phyloP scores from a whole-genome alignment of 2,797 vertebrate species.

The Leptoclinus maculatus region DNA sequence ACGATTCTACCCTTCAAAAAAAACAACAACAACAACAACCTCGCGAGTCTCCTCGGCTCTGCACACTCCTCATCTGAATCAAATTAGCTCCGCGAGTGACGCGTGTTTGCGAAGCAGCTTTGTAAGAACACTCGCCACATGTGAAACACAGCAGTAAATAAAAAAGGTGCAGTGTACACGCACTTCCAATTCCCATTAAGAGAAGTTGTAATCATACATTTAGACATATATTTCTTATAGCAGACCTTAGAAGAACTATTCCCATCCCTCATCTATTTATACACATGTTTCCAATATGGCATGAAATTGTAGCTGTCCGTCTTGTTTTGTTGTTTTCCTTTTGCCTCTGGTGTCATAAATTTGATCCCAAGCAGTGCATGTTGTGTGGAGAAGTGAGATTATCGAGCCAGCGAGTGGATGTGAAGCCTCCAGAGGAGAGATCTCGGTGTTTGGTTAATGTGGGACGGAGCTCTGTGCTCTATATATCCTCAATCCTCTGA shows the following conservation, averaged over 20 bases:
- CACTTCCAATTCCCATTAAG: not conserved
- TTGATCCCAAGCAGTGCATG: conserved; percentile 43
- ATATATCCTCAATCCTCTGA: conserved; percentile 62
- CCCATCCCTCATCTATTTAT: too few species aligned
- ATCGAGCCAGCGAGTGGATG: conserved; percentile 26
- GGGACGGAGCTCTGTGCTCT: conserved; percentile 61
- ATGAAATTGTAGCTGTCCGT: conserved; percentile 17
- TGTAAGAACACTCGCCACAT: conserved; percentile 18
- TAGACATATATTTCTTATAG: not conserved
- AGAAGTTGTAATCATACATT: not conserved
- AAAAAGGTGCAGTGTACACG: not conserved
- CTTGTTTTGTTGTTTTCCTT: conserved; percentile 18
- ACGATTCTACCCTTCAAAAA: conserved; percentile 48
- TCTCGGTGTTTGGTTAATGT: conserved; percentile 63
- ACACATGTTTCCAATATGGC: too few species aligned
- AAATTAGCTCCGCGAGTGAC: conserved; percentile 60
- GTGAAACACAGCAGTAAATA: conserved; percentile 1
- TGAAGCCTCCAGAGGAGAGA: conserved; percentile 34
- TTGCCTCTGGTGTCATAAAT: conserved; percentile 12
- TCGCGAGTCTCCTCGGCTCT: conserved; percentile 25
- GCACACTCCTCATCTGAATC: conserved; percentile 65
- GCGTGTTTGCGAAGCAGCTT: conserved; percentile 55
- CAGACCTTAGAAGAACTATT: too few species aligned
- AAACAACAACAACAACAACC: conserved; percentile 12
- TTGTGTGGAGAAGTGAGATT: conserved; percentile 39